These are phyloP conservation scores for Notolabrus celidotus DNA, from an alignment of 2,797 vertebrate genomes.

Conservation along the genomic window DNA sequence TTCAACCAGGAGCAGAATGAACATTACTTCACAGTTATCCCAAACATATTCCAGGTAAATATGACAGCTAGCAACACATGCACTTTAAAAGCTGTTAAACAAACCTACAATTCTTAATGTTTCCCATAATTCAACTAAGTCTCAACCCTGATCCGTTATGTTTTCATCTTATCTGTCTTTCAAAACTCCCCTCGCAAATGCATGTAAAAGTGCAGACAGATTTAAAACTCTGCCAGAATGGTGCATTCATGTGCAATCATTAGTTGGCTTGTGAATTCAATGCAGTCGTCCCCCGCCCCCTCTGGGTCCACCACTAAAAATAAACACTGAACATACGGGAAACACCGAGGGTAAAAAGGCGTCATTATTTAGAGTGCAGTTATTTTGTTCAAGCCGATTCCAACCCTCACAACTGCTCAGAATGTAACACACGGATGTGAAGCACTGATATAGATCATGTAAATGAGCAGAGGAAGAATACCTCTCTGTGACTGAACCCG, in stretches of 20 bases:
- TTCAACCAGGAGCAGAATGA: conserved; percentile 98
- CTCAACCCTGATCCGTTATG: background rate
- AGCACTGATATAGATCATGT: background rate
- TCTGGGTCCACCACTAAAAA: conserved; percentile 43
- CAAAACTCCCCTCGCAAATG: background rate
- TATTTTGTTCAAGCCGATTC: conserved; percentile 2
- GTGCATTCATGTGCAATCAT: conserved; percentile 45
- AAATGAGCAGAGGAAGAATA: background rate
- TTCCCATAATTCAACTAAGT: background rate
- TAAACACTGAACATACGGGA: conserved; percentile 29
- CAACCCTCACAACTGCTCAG: background rate
- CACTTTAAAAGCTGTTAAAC: no score
- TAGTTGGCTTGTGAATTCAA: conserved; percentile 25
- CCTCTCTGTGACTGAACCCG: background rate
- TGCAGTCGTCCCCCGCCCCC: conserved; percentile 1
- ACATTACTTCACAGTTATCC: conserved; percentile 94
- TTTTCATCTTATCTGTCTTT: conserved; percentile 1
- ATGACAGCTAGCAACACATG: background rate
- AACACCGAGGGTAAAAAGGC: conserved; percentile 9
- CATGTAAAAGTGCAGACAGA: background rate
- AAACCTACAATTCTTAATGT: background rate
- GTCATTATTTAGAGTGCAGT: conserved; percentile 6
- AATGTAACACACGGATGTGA: background rate
- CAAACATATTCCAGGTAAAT: conserved; percentile 91
- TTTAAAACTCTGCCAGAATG: conserved; percentile 18